Evolutionary conservation across 2,888 invertebrate genomes (phyloP).

Genomic region (Copidosoma aretas): DNA sequence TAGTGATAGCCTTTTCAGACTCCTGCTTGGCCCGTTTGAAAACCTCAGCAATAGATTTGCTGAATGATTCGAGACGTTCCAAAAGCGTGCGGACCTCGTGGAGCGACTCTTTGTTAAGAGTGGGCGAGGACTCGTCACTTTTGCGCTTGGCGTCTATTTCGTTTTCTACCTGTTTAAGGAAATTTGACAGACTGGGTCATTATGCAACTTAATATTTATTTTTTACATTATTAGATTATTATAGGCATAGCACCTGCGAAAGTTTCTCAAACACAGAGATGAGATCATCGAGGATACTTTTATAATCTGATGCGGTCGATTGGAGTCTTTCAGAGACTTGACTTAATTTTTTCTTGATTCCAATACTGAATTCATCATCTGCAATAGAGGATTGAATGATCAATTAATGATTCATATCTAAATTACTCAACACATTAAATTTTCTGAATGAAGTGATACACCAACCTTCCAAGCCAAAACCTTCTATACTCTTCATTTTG

Average conservation of each 20-base stretch:
- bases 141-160: slow-evolving; percentile 61
- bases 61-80: slow-evolving; percentile 68
- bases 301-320: slow-evolving; percentile 74
- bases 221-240: no score
- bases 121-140: slow-evolving; percentile 31
- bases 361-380: slow-evolving; percentile 66
- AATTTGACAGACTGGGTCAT: no score
- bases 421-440: neutral
- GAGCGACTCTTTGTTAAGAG: slow-evolving; percentile 41
- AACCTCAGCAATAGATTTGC: slow-evolving; percentile 71
- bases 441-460: neutral
- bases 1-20: slow-evolving; percentile 72
- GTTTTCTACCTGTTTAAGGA: slow-evolving; percentile 48
- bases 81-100: slow-evolving; percentile 45
- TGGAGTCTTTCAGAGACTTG: slow-evolving; percentile 73
- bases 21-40: slow-evolving; percentile 73
- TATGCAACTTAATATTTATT: slow-evolving; percentile 26
- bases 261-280: slow-evolving; percentile 75
- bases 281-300: slow-evolving; percentile 73
- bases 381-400: slow-evolving; percentile 5
- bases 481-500: slow-evolving; percentile 72
- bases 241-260: slow-evolving; percentile 62
- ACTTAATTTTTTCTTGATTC: slow-evolving; percentile 71
- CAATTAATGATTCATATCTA: slow-evolving; percentile 10
- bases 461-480: slow-evolving; percentile 55